These are phyloP conservation scores for Euzophera pinguis DNA, from an alignment of 2,888 invertebrate genomes.

Conservation along the genomic window DNA sequence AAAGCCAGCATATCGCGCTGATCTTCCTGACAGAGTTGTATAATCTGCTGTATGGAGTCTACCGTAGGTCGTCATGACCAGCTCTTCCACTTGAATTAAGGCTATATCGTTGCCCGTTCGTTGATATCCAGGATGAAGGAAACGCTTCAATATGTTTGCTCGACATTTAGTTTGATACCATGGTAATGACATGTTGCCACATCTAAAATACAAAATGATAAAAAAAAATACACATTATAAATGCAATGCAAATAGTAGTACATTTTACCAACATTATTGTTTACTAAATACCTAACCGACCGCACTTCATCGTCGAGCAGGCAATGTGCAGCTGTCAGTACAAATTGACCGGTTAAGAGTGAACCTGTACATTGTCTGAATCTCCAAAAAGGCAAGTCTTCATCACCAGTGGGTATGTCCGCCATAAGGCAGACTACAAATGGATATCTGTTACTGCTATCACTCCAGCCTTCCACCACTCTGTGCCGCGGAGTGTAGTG, in stretches of 20 bases:
- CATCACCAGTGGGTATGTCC: too few relatives aligned
- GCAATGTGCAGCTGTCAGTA: neutral
- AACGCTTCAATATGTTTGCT: neutral
- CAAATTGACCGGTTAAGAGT: neutral
- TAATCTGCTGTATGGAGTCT: neutral
- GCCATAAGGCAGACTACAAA: neutral
- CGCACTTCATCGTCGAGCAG: neutral
- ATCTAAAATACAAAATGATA: too few relatives aligned
- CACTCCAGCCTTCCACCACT: neutral
- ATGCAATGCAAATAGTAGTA: too few relatives aligned
- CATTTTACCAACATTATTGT: too few relatives aligned
- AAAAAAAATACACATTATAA: too few relatives aligned
- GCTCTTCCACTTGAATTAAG: neutral
- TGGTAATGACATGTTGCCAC: neutral
- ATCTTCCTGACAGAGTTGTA: neutral
- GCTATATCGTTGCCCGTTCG: neutral
- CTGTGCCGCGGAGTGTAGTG: neutral
- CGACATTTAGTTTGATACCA: neutral
- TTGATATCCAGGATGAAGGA: neutral
- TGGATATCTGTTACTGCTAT: neutral
- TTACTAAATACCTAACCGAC: too few relatives aligned
- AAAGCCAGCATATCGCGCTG: neutral
- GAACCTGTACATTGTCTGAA: neutral
- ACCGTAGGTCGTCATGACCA: neutral
- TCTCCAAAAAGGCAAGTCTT: neutral